Base-by-base conservation (phyloP, 2,888 invertebrate species). In the Andrena hattorfiana region DNA sequence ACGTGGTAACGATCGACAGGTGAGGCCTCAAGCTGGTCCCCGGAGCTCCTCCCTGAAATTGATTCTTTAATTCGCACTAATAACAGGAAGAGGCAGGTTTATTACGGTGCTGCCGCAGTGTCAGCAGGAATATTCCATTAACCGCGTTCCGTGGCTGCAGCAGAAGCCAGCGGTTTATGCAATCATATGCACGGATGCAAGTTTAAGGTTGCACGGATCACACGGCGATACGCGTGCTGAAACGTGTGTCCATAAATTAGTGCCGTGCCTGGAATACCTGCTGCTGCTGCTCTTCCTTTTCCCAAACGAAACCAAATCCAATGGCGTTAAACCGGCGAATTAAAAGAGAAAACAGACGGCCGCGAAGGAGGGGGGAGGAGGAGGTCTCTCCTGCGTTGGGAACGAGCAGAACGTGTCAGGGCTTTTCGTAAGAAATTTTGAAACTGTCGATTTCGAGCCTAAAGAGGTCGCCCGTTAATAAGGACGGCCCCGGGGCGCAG, bases 401-500 rank as follows among this genome's bases (percentile, higher is more conserved):
- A 49, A 32, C 35, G 54, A 42, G 42, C 23, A 49, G 48, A 54
- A 70, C 28, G 54, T 4, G 64, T 26, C 10, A 8, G 35, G 28
- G 28, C 28, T 77, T 81, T 77, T 77, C 72, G 68, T 70, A 74
- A 72, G 56, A 84, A 78, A 85, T 83, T 87, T 87, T 66, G 77
- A 86, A 71, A 84, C 81, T 83, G 63, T 71, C 23, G n/a, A 84
- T 78, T 70, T 78, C 32, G 35, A 77, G 23, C 49, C 68, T 32
- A 56, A n/a, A 77, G 71, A 75, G 81, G 81, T 67, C 70, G 73
- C 32, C 23, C 72, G 80, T 89, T 89, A 89, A 89, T 87, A 90
- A 89, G 83, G 69, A 88, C 84, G 79, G 84, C 83, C 87, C 78
- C 87, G 86, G 86, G 84, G 88, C 83, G 82, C 60, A 82, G 86